Evolutionary conservation across 2,797 vertebrate species (phyloP).

Genomic region (Rhinogobio ventralis): DNA sequence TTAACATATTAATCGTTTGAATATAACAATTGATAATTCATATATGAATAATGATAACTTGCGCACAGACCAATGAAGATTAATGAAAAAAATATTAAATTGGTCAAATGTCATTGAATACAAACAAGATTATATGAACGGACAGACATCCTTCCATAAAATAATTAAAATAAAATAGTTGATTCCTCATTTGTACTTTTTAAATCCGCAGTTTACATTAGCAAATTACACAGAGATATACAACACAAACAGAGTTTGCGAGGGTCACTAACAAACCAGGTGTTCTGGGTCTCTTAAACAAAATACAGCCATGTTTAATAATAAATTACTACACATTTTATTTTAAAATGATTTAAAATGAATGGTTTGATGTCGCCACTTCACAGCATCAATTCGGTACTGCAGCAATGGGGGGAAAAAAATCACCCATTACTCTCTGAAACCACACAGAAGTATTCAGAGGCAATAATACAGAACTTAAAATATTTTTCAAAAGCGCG

Average conservation of each 20-base stretch:
- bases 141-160: neutral
- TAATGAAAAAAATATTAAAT: neutral
- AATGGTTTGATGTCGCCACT: conserved; percentile 15
- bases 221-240: neutral
- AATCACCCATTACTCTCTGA: neutral
- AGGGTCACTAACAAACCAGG: neutral
- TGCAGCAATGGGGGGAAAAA: neutral
- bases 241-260: neutral
- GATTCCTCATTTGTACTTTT: neutral
- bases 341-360: neutral
- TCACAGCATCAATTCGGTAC: conserved; percentile 22
- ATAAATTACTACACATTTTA: neutral
- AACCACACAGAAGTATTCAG: neutral
- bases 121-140: neutral
- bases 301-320: neutral
- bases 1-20: too few species aligned
- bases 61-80: neutral
- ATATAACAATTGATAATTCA: neutral
- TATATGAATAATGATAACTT: neutral
- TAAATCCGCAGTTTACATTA: neutral
- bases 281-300: neutral
- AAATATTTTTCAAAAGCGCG: neutral
- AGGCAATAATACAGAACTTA: neutral
- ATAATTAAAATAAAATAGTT: neutral
- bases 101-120: neutral